These are phyloP conservation scores for Pachycephala philippinensis DNA, from an alignment of 2,113 vertebrate species.

Conservation along the genomic window DNA sequence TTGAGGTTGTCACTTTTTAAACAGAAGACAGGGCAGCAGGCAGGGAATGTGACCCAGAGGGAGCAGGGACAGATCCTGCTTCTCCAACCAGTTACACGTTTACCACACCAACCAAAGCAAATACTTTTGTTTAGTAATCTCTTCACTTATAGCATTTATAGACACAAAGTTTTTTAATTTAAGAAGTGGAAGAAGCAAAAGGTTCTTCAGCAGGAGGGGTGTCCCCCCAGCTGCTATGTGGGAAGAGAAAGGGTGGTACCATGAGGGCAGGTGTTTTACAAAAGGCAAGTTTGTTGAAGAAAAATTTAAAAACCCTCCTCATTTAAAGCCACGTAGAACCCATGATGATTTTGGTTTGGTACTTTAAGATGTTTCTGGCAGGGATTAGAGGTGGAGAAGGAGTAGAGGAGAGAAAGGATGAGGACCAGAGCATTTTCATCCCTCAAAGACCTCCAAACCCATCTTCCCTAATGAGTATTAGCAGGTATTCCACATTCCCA, in stretches of 20 bases:
- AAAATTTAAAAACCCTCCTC: background rate
- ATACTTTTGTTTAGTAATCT: background rate
- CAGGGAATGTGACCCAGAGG: background rate
- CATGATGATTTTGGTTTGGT: background rate
- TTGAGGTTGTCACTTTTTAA: background rate
- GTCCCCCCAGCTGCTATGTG: rapidly evolving
- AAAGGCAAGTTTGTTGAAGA: background rate
- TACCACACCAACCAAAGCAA: background rate
- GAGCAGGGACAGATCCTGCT: background rate
- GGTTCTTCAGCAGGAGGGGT: background rate
- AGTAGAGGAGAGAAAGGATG: background rate
- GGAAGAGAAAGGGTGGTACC: background rate
- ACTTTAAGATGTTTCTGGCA: background rate
- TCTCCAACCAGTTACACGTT: background rate
- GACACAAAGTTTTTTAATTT: background rate
- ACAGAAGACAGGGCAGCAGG: background rate
- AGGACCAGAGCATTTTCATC: background rate
- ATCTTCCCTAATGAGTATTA: background rate
- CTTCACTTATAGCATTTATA: background rate
- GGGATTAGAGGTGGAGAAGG: background rate
- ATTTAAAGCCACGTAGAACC: background rate
- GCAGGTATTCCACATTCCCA: background rate
- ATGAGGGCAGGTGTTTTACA: background rate
- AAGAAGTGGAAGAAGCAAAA: background rate
- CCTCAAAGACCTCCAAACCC: background rate